Base-by-base conservation (phyloP, 2,888 invertebrate species). In the Slavum lentiscoides region DNA sequence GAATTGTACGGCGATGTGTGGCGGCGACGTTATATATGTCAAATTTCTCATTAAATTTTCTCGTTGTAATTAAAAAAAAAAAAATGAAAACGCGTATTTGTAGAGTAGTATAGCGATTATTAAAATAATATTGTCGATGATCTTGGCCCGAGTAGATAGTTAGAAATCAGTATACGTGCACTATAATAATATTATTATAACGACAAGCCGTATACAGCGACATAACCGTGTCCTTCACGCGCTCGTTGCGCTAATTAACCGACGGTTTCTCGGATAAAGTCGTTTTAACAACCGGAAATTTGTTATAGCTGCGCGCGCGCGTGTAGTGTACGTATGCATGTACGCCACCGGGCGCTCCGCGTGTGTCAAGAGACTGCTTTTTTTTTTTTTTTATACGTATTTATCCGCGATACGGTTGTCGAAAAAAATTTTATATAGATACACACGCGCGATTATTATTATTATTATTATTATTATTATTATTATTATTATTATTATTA, bases 221-320 rank as follows among this genome's bases (percentile, higher is more conserved):
- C 30, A 2, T 30, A 30, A 30, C 30, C 30, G 68, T 68, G 76
- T 76, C 76, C 76, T 76, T 76, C 76, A 5, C 43, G 59, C 43
- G 53, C 11, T 55, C 21, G 30, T 30, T 4, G 30, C 66, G 39
- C 74, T 74, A 74, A 74, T 74, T 66, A 55, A 55, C 66, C 39
- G 21, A 66, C 9, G 55, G 66, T 74, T 66, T 37, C 30, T 30
- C 30, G 30, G 37, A 55, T 74, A 39, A 39, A 74, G 76, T 68
- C 49, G 66, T 76, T 76, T 69, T 62, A 77, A 77, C 76, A 77
- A 62, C 76, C 61, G 69, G 69, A 77, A 77, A 77, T 53, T 77
- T 61, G 76, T 61, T 77, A 69, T n/a, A 58, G 55, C 55, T 4
- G 30, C 30, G 30, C n/a, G 4, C 30, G 30, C 30, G 30, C 30